Evolutionary conservation across 2,113 vertebrate genomes (phyloP), one percentile per base, ranked within the genome.

Genomic region (Clinocottus analis): DNA sequence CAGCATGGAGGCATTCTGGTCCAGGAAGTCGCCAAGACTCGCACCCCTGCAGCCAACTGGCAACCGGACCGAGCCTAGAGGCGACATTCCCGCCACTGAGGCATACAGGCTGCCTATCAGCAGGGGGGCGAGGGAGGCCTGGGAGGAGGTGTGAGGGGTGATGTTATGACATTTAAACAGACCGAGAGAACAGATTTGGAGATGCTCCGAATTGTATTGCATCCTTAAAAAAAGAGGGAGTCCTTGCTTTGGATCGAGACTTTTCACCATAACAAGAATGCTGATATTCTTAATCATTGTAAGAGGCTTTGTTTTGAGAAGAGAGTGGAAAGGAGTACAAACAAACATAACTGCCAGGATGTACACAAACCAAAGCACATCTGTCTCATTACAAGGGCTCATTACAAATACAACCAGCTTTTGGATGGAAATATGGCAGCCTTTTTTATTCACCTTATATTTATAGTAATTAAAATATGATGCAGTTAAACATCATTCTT

Each of bases 91-190:
- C 88, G 96, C 96, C 95, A 96, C 93, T 91, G 95, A 96, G 95
- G 96, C 95, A 94, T 96, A 96, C 93, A 97, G 95, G 94, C 96
- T 96, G 95, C 96, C 94, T 92, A 97, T 94, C 95, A 97, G 97
- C 96, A 97, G 94, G 90, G 96, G 96, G 93, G 95, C 96, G 94
- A 96, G 96, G 96, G 96, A 97, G 95, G 95, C 97, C 97, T 98
- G 95, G 91, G 95, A 94, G 77, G 95, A 93, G 94, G 95, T n/a
- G 77, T 77, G 95, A 91, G 95, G 94, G 77, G 95, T 93, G 94
- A 95, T 19, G 77, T 77, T 75, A 31, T 51, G 19, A n/a, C 47
- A 51, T n/a, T 51, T 51, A n/a, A 45, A 51, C 47, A 63, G 4
- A 62, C 51, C 25, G 51, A 55, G 51, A 55, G n/a, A 25, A 55